A percentile compares a stretch with the other conserved stretches of the same genome.
Conservation (phyloP, 2,113 vertebrate species). For the Eulemur macaco region DNA sequence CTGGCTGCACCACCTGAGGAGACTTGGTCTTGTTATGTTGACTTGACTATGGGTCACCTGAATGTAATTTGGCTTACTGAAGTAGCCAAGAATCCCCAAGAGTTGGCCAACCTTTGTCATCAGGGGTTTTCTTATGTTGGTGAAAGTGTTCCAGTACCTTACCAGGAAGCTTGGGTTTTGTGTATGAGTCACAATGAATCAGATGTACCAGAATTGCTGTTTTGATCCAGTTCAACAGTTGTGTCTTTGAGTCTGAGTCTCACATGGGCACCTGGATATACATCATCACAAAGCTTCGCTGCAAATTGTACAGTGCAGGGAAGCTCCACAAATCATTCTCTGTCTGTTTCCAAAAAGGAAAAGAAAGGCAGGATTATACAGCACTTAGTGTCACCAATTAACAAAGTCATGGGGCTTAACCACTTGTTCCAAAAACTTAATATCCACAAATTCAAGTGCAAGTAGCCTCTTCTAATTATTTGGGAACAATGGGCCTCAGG, state of each 20-base stretch:
- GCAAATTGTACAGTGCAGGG: background rate
- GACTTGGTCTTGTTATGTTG: background rate
- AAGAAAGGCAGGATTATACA: background rate
- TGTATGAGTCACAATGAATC: background rate
- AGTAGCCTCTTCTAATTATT: slow-evolving; percentile 47
- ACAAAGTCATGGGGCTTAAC: background rate
- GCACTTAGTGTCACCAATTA: background rate
- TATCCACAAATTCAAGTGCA: background rate
- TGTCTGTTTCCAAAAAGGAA: background rate
- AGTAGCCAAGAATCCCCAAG: background rate
- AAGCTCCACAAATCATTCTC: background rate
- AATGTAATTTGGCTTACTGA: background rate
- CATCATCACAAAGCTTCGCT: background rate
- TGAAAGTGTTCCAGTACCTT: background rate
- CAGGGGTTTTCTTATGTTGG: background rate
- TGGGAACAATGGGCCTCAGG: background rate
- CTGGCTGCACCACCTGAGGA: background rate
- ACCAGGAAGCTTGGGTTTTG: background rate
- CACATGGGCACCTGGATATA: background rate
- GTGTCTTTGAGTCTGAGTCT: background rate
- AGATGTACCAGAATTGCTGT: background rate
- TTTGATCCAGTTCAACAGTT: background rate
- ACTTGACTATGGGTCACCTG: background rate
- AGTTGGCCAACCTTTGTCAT: background rate
- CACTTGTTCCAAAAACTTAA: background rate